These are phyloP conservation scores for Eriocheir sinensis DNA, from an alignment of 1,140 invertebrate species.

Conservation along the genomic window DNA sequence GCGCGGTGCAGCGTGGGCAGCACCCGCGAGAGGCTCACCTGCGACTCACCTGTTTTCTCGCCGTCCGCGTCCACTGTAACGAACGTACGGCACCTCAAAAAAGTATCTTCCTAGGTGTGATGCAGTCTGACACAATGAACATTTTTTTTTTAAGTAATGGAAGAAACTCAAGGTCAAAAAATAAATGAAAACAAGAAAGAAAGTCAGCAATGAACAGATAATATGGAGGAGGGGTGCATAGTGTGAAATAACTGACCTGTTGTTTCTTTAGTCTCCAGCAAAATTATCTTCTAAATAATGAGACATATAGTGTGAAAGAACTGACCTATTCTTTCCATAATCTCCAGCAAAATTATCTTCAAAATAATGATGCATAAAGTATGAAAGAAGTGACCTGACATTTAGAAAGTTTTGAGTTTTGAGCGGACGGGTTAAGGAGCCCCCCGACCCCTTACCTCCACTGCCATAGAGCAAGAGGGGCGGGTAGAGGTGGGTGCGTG, in stretches of 20 bases:
- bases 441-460: slow-evolving; percentile 68
- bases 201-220: not conserved
- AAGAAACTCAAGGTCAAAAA: no score
- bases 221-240: not conserved
- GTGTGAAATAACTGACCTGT: not conserved
- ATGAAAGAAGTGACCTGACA: no score
- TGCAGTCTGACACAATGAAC: no score
- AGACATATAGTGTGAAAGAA: no score
- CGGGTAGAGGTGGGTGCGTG: slow-evolving; percentile 47
- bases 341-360: no score
- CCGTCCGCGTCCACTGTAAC: slow-evolving; percentile 60
- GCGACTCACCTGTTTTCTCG: slow-evolving; percentile 61
- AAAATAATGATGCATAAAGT: no score
- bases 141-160: no score
- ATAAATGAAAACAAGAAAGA: no score
- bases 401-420: no score
- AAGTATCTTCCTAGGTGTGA: not conserved
- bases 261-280: not conserved
- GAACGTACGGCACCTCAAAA: not conserved
- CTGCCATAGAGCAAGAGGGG: slow-evolving; percentile 63
- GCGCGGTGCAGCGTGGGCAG: slow-evolving; percentile 86
- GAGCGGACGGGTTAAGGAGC: no score
- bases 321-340: no score
- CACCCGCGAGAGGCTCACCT: slow-evolving; percentile 81
- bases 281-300: not conserved